A percentile compares a stretch with the other conserved stretches of the same genome.
Conservation (phyloP, 2,113 vertebrate genomes). For the Lagopus leucura region DNA sequence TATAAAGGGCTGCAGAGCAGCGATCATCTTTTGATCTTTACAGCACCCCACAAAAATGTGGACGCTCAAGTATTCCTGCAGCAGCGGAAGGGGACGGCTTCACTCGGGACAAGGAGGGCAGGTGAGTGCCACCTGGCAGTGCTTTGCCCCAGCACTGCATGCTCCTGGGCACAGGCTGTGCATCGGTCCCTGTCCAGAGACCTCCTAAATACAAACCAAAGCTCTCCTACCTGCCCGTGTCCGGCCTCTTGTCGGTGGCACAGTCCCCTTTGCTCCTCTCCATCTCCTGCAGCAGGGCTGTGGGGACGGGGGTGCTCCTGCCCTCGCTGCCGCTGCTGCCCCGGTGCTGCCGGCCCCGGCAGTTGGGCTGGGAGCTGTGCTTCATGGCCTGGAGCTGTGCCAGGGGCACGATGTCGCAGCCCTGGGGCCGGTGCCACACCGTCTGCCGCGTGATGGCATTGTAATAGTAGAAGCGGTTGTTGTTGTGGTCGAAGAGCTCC, state of each 20-base stretch:
- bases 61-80: fast-evolving
- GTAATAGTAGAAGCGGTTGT: conserved; percentile 91
- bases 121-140: fast-evolving
- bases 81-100: not conserved
- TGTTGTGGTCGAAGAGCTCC: conserved; percentile 90
- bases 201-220: fast-evolving
- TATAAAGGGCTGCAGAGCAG: fast-evolving
- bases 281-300: conserved; percentile 56
- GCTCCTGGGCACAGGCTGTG: fast-evolving
- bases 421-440: conserved; percentile 89
- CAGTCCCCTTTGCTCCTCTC: conserved; percentile 68
- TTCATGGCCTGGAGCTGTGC: conserved; percentile 91
- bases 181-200: not conserved
- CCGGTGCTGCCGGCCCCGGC: conserved; percentile 26
- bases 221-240: conserved; percentile 80
- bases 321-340: conserved; percentile 58
- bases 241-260: conserved; percentile 69
- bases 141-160: fast-evolving
- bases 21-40: not conserved
- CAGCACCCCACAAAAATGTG: not conserved
- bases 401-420: conserved; percentile 88
- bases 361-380: conserved; percentile 76
- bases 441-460: conserved; percentile 85
- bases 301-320: conserved; percentile 56
- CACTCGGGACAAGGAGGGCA: not conserved